phyloP scores from a whole-genome alignment of 1,140 invertebrate genomes.

The Prorops nasuta region DNA sequence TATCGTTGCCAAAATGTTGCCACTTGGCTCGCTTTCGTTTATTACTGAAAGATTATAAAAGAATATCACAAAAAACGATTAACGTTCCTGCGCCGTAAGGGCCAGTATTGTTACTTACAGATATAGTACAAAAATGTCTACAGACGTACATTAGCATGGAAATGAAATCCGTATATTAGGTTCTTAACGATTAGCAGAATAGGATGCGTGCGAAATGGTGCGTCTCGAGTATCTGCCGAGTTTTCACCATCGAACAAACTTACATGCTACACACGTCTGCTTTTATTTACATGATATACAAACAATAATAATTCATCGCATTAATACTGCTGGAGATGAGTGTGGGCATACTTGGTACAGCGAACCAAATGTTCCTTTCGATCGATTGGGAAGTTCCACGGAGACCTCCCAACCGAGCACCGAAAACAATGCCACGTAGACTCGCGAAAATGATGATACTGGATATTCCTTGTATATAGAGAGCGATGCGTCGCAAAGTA shows the following conservation, averaged over 20 bases:
- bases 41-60: constrained; percentile 17
- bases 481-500: too few species aligned
- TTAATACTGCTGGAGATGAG: constrained; percentile 37
- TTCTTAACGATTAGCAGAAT: too few species aligned
- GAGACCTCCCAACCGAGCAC: too few species aligned
- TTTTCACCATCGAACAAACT: background rate
- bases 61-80: constrained; percentile 33
- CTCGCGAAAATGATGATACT: too few species aligned
- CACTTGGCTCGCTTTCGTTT: background rate
- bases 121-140: constrained; percentile 3
- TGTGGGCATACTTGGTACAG: too few species aligned
- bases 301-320: constrained; percentile 37
- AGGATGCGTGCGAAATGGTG: too few species aligned
- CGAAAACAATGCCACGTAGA: too few species aligned
- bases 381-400: too few species aligned
- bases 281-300: constrained; percentile 50
- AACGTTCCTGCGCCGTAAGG: constrained; percentile 26
- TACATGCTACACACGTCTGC: too few species aligned
- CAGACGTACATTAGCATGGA: background rate
- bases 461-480: too few species aligned
- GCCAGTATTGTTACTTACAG: constrained; percentile 12
- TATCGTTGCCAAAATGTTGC: background rate
- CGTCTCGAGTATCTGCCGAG: background rate
- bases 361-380: too few species aligned
- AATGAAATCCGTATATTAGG: too few species aligned